phyloP scores from a whole-genome alignment of 2,888 invertebrate genomes.

The Apodemia mormo region DNA sequence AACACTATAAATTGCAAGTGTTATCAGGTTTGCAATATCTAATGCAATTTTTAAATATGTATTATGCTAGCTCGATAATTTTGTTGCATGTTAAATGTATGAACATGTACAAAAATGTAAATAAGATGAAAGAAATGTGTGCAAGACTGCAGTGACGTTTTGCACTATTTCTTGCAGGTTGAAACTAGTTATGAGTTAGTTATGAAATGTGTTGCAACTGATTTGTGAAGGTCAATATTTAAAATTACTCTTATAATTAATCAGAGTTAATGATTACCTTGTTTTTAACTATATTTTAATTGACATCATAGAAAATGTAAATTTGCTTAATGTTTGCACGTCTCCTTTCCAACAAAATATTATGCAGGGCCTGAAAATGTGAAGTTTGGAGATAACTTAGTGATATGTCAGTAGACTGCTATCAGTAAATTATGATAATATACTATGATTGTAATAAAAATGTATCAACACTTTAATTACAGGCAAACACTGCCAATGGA shows the following conservation, averaged over 20 bases:
- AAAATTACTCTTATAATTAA: constrained; percentile 3
- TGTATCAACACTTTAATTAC: constrained; percentile 35
- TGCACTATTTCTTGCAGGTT: constrained; percentile 5
- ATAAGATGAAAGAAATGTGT: background rate
- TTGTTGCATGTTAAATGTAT: background rate
- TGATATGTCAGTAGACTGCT: background rate
- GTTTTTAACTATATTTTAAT: constrained; percentile 1
- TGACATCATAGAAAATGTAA: background rate
- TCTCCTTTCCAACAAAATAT: background rate
- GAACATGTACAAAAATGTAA: background rate
- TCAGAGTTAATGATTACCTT: background rate
- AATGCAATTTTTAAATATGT: constrained; percentile 9
- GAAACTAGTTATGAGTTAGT: background rate
- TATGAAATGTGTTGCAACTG: background rate
- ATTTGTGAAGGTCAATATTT: background rate
- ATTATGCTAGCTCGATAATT: background rate
- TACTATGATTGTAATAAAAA: background rate
- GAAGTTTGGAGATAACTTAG: background rate
- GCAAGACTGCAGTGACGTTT: background rate
- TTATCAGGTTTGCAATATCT: constrained; percentile 1
- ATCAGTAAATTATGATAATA: too few relatives aligned
- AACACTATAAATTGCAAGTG: constrained; percentile 2
- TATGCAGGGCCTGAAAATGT: background rate
- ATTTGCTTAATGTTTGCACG: background rate
- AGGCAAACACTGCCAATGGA: constrained; percentile 63